Evolutionary conservation across 2,888 invertebrate species (phyloP).

Genomic region (Dioctria linearis): DNA sequence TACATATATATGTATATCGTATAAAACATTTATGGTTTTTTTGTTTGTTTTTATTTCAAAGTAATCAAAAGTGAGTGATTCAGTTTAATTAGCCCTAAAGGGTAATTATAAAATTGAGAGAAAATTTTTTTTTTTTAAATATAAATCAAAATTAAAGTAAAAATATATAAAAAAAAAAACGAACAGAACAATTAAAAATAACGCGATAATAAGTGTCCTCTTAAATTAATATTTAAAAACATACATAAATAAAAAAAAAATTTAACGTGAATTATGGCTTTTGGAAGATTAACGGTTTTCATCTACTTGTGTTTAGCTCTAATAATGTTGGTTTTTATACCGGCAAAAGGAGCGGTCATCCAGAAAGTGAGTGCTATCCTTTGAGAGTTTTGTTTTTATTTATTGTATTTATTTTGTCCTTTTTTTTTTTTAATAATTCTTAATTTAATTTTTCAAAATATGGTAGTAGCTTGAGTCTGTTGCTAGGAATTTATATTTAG

Average conservation of each 20-base stretch:
- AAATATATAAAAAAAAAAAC: background rate
- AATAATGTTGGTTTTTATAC: background rate
- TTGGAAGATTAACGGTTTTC: constrained; percentile 33
- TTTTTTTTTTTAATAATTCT: too few relatives aligned
- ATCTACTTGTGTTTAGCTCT: constrained; percentile 15
- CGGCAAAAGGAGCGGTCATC: constrained; percentile 13
- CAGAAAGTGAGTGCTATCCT: constrained; percentile 37
- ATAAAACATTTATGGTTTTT: too few relatives aligned
- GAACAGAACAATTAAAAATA: background rate
- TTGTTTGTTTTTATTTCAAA: too few relatives aligned
- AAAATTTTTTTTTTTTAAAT: too few relatives aligned
- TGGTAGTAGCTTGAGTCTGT: too few relatives aligned
- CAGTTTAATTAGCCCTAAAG: too few relatives aligned
- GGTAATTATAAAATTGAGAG: too few relatives aligned
- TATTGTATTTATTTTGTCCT: background rate
- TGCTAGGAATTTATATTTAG: too few relatives aligned
- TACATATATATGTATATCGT: too few relatives aligned
- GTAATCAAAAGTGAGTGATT: too few relatives aligned
- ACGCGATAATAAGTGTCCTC: background rate
- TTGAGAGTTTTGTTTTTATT: background rate
- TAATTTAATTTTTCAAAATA: too few relatives aligned
- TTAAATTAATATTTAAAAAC: background rate
- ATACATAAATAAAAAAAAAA: background rate
- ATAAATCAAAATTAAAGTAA: too few relatives aligned
- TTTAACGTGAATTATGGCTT: constrained; percentile 9